phyloP scores from a whole-genome alignment of 2,113 vertebrate genomes.

The Barbus barbus region DNA sequence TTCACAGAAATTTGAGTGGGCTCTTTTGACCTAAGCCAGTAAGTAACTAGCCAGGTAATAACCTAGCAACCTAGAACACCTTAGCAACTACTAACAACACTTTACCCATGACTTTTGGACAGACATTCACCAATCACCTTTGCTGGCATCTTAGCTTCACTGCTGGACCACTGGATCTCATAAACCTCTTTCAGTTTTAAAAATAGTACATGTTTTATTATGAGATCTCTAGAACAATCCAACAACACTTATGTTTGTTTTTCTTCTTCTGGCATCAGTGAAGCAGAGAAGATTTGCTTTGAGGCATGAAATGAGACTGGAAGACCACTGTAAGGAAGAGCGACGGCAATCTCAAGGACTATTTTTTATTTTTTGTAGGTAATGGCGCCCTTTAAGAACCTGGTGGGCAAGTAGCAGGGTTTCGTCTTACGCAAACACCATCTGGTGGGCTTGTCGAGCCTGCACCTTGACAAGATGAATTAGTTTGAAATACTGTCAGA shows the following conservation, averaged over 20 bases:
- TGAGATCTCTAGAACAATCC: too few species aligned
- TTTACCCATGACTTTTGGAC: background rate
- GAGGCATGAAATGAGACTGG: too few species aligned
- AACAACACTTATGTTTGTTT: too few species aligned
- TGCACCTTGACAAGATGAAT: conserved; percentile 73
- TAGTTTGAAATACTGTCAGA: conserved; percentile 73
- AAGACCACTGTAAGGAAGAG: too few species aligned
- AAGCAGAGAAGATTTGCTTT: too few species aligned
- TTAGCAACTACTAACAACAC: background rate
- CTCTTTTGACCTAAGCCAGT: background rate
- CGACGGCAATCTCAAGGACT: too few species aligned
- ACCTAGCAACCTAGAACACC: background rate
- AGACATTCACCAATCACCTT: background rate
- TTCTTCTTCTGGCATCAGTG: too few species aligned
- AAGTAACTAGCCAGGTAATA: background rate
- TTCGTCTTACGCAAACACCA: conserved; percentile 71
- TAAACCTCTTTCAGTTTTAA: background rate
- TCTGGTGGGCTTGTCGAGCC: conserved; percentile 68
- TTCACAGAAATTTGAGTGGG: background rate
- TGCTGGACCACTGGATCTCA: background rate
- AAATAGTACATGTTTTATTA: background rate
- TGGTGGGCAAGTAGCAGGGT: conserved; percentile 58
- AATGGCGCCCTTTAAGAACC: conserved; percentile 46
- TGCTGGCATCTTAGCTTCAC: too few species aligned
- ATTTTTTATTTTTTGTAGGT: too few species aligned